These are phyloP conservation scores for Bruchidius siliquastri DNA, from an alignment of 2,888 invertebrate species.

Conservation along the genomic window DNA sequence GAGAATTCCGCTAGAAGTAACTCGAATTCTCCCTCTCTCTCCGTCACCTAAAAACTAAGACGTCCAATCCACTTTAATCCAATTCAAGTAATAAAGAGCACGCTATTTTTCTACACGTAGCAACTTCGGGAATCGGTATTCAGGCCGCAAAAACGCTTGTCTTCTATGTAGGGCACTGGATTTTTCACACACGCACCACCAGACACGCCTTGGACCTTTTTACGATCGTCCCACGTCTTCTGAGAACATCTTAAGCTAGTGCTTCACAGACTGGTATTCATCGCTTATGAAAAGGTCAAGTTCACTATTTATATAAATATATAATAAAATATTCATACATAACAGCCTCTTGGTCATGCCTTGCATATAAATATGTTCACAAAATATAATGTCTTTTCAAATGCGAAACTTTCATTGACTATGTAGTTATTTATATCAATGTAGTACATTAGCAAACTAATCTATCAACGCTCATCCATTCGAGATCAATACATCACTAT, in stretches of 20 bases:
- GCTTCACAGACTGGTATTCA: too few species aligned
- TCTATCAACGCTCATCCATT: too few species aligned
- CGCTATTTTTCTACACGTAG: background rate
- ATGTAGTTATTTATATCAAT: too few species aligned
- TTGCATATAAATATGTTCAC: too few species aligned
- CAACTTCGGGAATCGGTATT: background rate
- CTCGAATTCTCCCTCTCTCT: background rate
- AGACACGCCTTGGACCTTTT: background rate
- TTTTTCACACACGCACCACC: background rate
- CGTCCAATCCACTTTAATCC: background rate
- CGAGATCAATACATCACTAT: too few species aligned
- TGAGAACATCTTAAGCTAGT: background rate
- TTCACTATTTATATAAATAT: too few species aligned
- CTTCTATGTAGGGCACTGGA: background rate
- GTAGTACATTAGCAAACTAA: too few species aligned
- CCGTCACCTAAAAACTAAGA: background rate
- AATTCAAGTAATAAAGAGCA: background rate
- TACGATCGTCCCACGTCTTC: background rate
- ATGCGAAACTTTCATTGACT: too few species aligned
- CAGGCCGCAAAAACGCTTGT: background rate
- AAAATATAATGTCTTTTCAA: too few species aligned
- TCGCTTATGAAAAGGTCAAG: too few species aligned
- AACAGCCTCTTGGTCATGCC: too few species aligned
- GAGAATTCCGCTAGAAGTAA: background rate
- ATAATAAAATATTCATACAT: too few species aligned